These are phyloP conservation scores for Ammospiza caudacuta DNA, from an alignment of 2,113 vertebrate genomes.

Conservation along the genomic window DNA sequence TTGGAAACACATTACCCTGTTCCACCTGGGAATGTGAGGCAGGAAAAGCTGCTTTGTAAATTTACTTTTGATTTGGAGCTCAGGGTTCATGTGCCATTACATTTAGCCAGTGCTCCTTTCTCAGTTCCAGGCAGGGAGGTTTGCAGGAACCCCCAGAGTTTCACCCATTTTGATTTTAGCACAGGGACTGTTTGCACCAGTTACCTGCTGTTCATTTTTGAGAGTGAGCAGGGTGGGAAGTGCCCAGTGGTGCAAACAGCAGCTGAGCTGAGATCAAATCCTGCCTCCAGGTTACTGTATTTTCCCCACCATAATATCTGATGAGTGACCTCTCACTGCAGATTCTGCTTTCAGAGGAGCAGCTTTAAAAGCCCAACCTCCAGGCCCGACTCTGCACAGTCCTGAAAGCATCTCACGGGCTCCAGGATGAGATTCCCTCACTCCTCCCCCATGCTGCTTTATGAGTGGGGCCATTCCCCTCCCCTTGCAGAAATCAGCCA, in stretches of 20 bases:
- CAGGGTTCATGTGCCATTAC: rapidly evolving
- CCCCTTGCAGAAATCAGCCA: background rate
- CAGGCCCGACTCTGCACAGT: background rate
- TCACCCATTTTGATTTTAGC: background rate
- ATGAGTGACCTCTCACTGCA: background rate
- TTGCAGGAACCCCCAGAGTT: background rate
- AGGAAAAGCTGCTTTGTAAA: constrained; percentile 22
- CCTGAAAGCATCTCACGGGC: background rate
- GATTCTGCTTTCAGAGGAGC: background rate
- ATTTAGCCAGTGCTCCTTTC: background rate
- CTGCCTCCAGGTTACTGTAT: constrained; percentile 3
- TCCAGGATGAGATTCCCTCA: constrained; percentile 1
- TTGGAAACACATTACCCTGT: background rate
- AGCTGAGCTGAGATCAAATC: background rate
- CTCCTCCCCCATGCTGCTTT: constrained; percentile 46
- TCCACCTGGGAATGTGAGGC: background rate
- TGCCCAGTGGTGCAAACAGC: background rate
- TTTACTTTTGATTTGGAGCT: background rate
- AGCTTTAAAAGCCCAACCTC: background rate
- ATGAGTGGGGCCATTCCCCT: background rate
- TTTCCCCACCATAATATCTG: background rate
- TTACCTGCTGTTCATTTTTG: background rate
- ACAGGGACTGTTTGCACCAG: background rate
- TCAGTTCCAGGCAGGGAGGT: background rate
- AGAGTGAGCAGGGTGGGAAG: background rate